Conservation (phyloP, 2,888 invertebrate species). For the Acleris literana region DNA sequence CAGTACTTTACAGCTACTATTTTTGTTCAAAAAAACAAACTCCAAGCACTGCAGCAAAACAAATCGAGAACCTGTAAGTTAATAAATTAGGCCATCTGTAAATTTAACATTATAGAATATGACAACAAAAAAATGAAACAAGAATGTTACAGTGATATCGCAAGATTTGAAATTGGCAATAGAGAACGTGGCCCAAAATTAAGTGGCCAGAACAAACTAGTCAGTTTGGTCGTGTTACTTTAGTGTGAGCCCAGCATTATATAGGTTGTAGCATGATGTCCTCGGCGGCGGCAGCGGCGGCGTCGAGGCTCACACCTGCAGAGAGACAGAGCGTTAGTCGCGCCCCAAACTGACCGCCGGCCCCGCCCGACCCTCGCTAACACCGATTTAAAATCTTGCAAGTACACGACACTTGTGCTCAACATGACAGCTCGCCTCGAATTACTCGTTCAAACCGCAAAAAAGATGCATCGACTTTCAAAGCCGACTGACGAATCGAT, state of each 20-base stretch:
- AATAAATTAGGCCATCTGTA: conserved; percentile 75
- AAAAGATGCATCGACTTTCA: conserved; percentile 52
- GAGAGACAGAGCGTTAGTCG: conserved; percentile 84
- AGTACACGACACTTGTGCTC: conserved; percentile 56
- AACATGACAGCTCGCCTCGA: conserved; percentile 46
- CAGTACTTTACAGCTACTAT: conserved; percentile 83
- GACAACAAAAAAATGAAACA: conserved; percentile 74
- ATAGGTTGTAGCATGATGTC: conserved; percentile 80
- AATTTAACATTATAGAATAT: conserved; percentile 73
- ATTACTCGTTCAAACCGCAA: conserved; percentile 58
- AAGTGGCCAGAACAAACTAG: conserved; percentile 80
- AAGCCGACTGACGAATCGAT: conserved; percentile 61
- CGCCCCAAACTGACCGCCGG: conserved; percentile 73
- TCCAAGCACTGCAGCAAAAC: conserved; percentile 85
- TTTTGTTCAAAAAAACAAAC: conserved; percentile 80
- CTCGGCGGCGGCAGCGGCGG: conserved; percentile 79
- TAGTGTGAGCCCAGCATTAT: conserved; percentile 77
- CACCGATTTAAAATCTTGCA: conserved; percentile 82
- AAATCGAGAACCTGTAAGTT: conserved; percentile 84
- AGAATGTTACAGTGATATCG: conserved; percentile 79
- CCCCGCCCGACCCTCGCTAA: conserved; percentile 49
- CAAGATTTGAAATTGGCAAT: conserved; percentile 83
- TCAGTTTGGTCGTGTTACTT: conserved; percentile 81
- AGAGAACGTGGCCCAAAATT: conserved; percentile 82
- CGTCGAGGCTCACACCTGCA: conserved; percentile 84